Evolutionary conservation across 2,113 vertebrate genomes (phyloP), one percentile per base, ranked within the genome.

Genomic region (Hippocampus zosterae): DNA sequence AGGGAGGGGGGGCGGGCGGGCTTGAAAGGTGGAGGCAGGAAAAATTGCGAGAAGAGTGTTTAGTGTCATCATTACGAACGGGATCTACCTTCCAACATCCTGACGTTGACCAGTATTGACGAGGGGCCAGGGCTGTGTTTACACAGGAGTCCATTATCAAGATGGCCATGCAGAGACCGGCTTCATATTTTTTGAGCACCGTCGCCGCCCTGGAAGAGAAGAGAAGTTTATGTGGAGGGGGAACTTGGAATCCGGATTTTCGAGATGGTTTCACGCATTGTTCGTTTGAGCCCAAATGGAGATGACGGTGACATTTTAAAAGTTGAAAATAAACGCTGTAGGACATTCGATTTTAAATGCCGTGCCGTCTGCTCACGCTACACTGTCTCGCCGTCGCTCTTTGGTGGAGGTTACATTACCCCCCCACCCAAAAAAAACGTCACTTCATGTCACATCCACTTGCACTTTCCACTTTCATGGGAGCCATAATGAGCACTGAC

Each of bases 71-170:
- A 65, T 73, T 76, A 73, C 62, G 62, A 62, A 3, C 10, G 55
- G 59, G 82, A 82, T 81, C 67, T 68, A 66, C 70, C 79, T 82
- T 82, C 75, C 64, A 74, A 65, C 73, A 73, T 60, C 53, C 70
- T 87, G 86, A 90, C 69, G 56, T 15, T 87, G 68, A 73, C 60
- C 87, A 87, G 82, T 76, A 84, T 78, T 84, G 84, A 85, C 73
- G 80, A 69, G 33, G 33, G 68, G 44, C 13, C 3, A 0, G 53
- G 68, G 12, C 37, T 56, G 40, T 88, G 86, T 89, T 90, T 90
- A 87, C 73, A 66, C 55, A 69, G 19, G 72, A 80, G 71, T 81
- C 87, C 87, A 88, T 89, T 90, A 85, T 81, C 79, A 84, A 72
- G 81, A 77, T 71, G 70, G 33, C 63, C 64, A 25, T 60, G 66